phyloP scores from a whole-genome alignment of 2,797 vertebrate species.

The Typhlichthys eigenmanni region DNA sequence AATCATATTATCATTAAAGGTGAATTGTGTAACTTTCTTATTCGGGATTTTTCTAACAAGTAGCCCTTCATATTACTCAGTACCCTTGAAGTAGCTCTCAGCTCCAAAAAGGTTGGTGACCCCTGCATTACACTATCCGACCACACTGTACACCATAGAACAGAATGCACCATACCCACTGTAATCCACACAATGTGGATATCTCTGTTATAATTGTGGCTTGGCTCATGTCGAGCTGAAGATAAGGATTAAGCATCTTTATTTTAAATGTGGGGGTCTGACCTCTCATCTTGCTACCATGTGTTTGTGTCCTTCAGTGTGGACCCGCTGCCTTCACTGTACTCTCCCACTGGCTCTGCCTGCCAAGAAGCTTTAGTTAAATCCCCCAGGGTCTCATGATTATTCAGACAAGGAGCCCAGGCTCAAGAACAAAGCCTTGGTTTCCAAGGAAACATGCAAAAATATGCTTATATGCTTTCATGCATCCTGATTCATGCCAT shows the following conservation, averaged over 20 bases:
- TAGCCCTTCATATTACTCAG: too few species aligned
- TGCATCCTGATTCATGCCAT: neutral
- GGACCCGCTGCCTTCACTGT: neutral
- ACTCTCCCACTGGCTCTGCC: neutral
- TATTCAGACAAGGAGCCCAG: conserved; percentile 25
- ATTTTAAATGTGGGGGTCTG: neutral
- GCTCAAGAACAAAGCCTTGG: conserved; percentile 28
- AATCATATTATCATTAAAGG: too few species aligned
- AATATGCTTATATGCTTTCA: conserved; percentile 19
- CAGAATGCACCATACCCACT: too few species aligned
- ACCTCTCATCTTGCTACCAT: neutral
- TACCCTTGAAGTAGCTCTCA: too few species aligned
- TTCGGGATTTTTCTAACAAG: too few species aligned
- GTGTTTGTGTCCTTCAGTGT: neutral
- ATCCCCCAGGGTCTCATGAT: conserved; percentile 16
- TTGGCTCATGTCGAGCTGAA: neutral
- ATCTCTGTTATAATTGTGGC: too few species aligned
- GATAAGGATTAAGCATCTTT: neutral
- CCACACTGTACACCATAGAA: neutral
- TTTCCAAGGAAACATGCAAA: conserved; percentile 45
- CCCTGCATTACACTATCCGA: neutral
- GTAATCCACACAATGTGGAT: too few species aligned
- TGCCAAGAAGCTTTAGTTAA: conserved; percentile 11
- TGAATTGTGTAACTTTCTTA: too few species aligned
- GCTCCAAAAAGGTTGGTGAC: too few species aligned